These are phyloP conservation scores for Etheostoma cragini DNA, from an alignment of 2,113 vertebrate species.

Conservation along the genomic window DNA sequence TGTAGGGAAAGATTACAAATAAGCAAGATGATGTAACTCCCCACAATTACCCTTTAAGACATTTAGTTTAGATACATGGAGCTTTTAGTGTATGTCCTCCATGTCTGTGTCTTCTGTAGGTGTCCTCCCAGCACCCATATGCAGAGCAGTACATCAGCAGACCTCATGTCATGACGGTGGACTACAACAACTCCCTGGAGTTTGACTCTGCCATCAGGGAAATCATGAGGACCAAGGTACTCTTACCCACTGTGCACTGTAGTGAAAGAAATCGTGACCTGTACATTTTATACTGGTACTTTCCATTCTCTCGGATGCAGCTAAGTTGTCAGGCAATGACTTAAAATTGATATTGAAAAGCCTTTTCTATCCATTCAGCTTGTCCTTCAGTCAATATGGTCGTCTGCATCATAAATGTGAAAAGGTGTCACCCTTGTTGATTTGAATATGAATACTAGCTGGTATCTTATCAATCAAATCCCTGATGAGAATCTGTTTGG, in stretches of 20 bases:
- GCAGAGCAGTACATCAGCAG: slow-evolving; percentile 94
- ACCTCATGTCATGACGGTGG: slow-evolving; percentile 95
- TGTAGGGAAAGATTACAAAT: neutral
- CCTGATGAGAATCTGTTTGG: neutral
- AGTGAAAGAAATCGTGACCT: neutral
- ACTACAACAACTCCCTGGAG: slow-evolving; percentile 95
- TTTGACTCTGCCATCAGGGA: slow-evolving; percentile 92
- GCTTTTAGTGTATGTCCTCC: neutral
- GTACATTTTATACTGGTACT: neutral
- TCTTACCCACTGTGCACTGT: neutral
- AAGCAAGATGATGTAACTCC: neutral
- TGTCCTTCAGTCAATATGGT: neutral
- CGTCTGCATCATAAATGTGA: neutral
- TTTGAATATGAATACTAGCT: too few relatives aligned
- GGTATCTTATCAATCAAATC: neutral
- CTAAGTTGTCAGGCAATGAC: neutral
- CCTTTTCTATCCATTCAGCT: neutral
- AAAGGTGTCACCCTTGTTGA: neutral
- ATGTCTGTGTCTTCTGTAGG: slow-evolving; percentile 77
- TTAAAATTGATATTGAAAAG: neutral
- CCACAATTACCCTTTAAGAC: neutral
- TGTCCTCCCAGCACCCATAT: slow-evolving; percentile 96
- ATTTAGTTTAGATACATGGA: neutral
- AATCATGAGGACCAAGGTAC: slow-evolving; percentile 93
- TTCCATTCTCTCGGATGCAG: neutral